Conservation (phyloP, 2,888 invertebrate genomes). For the Cotesia congregata region DNA sequence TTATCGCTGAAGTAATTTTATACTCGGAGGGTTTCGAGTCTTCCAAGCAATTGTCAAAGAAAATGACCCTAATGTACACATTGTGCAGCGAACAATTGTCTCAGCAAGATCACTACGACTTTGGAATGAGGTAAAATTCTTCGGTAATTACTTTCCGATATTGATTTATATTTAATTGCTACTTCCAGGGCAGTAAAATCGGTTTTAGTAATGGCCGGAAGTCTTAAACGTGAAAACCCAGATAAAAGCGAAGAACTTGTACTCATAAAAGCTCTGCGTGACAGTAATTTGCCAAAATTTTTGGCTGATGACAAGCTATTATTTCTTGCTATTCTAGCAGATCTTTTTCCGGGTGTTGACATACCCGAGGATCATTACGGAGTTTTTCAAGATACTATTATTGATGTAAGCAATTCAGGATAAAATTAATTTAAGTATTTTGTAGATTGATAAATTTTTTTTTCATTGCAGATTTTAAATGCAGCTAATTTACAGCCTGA, state of each 20-base stretch:
- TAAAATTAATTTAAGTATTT: too few species aligned
- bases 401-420: constrained; percentile 53
- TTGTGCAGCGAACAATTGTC: constrained; percentile 92
- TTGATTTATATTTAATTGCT: constrained; percentile 2
- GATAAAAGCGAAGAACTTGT: constrained; percentile 88
- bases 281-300: constrained; percentile 93
- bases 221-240: constrained; percentile 86
- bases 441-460: too few species aligned
- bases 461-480: constrained; percentile 67
- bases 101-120: constrained; percentile 94
- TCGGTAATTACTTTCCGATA: background rate
- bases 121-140: constrained; percentile 79
- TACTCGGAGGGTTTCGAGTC: constrained; percentile 95
- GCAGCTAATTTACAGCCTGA: constrained; percentile 79
- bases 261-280: constrained; percentile 86
- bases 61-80: constrained; percentile 95
- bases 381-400: constrained; percentile 77
- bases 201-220: constrained; percentile 93
- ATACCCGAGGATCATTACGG: constrained; percentile 87
- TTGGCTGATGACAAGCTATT: constrained; percentile 86
- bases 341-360: constrained; percentile 87
- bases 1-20: constrained; percentile 92
- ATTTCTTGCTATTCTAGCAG: constrained; percentile 89
- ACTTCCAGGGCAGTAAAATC: constrained; percentile 86
- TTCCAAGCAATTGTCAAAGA: constrained; percentile 87